A percentile compares a stretch with the other conserved stretches of the same genome.
These are phyloP conservation scores for Cacatua alba DNA, from an alignment of 2,113 vertebrate species.

Conservation along the genomic window DNA sequence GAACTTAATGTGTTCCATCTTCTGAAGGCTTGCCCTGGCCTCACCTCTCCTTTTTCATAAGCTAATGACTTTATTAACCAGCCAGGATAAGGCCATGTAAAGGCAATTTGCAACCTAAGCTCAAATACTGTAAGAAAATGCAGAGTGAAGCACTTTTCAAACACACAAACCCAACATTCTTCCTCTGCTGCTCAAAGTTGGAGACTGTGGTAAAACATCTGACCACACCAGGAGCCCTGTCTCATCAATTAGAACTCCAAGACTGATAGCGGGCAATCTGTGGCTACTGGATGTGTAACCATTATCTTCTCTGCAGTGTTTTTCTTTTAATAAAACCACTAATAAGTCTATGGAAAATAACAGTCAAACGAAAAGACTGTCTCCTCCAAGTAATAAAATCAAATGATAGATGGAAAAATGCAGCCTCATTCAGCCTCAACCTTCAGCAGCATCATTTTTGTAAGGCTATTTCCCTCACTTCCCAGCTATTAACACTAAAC, in stretches of 20 bases:
- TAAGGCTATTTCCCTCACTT: not conserved
- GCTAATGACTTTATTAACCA: not conserved
- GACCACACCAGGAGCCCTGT: not conserved
- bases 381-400: constrained; percentile 24
- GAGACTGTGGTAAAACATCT: not conserved
- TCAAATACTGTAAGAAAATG: not conserved
- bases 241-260: not conserved
- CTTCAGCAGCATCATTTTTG: not conserved
- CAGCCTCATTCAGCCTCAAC: not conserved
- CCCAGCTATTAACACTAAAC: not conserved
- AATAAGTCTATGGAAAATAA: constrained; percentile 7
- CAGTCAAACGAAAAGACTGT: not conserved
- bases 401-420: not conserved
- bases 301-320: not conserved
- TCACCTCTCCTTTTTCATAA: not conserved
- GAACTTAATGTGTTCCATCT: not conserved
- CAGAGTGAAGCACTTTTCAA: not conserved
- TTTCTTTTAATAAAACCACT: not conserved
- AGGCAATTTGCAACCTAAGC: not conserved
- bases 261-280: not conserved
- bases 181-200: not conserved
- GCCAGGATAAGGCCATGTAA: not conserved
- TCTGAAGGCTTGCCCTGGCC: not conserved
- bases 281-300: not conserved
- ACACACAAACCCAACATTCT: not conserved